These are phyloP conservation scores for Hippocampus abdominalis DNA, from an alignment of 2,113 vertebrate genomes.

Conservation along the genomic window DNA sequence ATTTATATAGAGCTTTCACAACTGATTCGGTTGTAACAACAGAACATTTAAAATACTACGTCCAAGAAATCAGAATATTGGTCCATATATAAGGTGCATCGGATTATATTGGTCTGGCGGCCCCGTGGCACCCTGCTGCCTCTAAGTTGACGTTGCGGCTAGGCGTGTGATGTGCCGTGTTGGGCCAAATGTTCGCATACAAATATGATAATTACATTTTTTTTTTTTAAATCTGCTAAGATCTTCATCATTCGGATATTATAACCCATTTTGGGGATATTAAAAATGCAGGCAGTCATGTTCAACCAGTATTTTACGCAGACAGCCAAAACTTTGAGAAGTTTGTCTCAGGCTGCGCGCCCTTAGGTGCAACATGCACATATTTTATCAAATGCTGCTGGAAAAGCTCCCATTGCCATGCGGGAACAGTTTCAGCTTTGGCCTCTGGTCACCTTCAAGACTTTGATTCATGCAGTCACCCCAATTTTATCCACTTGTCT, in stretches of 20 bases:
- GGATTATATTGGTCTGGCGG: not conserved
- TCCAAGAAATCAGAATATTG: too few relatives aligned
- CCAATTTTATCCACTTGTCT: conserved; percentile 1
- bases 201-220: too few relatives aligned
- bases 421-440: not conserved
- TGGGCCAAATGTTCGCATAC: too few relatives aligned
- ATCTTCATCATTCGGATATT: too few relatives aligned
- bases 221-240: too few relatives aligned
- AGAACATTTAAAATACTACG: too few relatives aligned
- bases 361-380: not conserved
- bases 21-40: too few relatives aligned
- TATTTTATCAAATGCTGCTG: not conserved
- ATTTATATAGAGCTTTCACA: too few relatives aligned
- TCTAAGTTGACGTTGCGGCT: too few relatives aligned
- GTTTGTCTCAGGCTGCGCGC: not conserved
- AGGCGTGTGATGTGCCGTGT: too few relatives aligned
- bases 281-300: not conserved
- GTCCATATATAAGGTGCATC: too few relatives aligned
- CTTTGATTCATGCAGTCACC: conserved; percentile 4
- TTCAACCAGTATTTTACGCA: not conserved
- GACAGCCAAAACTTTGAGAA: not conserved
- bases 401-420: not conserved
- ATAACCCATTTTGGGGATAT: not conserved
- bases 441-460: not conserved
- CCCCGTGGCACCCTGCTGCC: not conserved